phyloP scores from a whole-genome alignment of 1,140 invertebrate species.

The Tribolium madens region DNA sequence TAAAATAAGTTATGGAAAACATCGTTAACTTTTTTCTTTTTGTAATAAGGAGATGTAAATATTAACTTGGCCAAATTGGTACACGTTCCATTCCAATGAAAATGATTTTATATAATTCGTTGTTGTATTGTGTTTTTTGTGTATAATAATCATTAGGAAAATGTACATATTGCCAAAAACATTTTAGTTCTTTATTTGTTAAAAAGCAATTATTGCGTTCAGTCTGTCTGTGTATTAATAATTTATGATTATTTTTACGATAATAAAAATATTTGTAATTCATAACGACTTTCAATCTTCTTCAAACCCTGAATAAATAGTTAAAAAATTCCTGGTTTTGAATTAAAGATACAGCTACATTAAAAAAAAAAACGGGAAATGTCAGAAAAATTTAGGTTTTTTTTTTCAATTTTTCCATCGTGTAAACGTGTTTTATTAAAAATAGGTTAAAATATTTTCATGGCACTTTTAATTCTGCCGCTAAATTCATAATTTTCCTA shows the following conservation, averaged over 20 bases:
- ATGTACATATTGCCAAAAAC: slow-evolving; percentile 64
- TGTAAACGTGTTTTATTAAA: too few relatives aligned
- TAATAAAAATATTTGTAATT: slow-evolving; percentile 63
- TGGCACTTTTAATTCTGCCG: too few relatives aligned
- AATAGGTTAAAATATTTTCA: too few relatives aligned
- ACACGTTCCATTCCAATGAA: slow-evolving; percentile 59
- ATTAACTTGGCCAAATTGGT: slow-evolving; percentile 52
- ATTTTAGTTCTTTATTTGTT: slow-evolving; percentile 60
- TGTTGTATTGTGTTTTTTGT: slow-evolving; percentile 64
- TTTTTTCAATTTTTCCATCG: too few relatives aligned
- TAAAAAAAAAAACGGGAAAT: too few relatives aligned
- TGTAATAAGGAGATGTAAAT: slow-evolving; percentile 52
- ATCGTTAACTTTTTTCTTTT: slow-evolving; percentile 25
- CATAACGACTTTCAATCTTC: not conserved
- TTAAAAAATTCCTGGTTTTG: too few relatives aligned
- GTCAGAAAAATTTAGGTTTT: too few relatives aligned
- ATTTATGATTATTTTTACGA: slow-evolving; percentile 64
- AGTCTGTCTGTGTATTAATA: slow-evolving; percentile 62
- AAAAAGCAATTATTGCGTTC: slow-evolving; percentile 54
- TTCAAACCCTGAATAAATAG: too few relatives aligned
- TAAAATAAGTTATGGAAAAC: slow-evolving; percentile 29
- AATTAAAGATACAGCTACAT: too few relatives aligned
- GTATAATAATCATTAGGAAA: slow-evolving; percentile 59
- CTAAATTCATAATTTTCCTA: too few relatives aligned
- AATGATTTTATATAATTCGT: slow-evolving; percentile 60